phyloP scores from a whole-genome alignment of 2,888 invertebrate genomes.

The Zootermopsis nevadensis region DNA sequence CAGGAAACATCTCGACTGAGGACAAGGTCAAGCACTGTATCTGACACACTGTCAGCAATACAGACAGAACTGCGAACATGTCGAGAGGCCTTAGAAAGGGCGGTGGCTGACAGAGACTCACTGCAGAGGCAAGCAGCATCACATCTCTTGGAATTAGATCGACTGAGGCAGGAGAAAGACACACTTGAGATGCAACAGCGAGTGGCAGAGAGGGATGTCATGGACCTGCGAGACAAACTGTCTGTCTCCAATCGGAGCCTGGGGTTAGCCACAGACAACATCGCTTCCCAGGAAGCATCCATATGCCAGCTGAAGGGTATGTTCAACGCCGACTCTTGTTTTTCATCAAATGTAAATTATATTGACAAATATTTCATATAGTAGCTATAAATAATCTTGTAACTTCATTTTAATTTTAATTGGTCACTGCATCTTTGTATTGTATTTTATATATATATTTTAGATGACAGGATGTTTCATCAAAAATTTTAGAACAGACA shows the following conservation, averaged over 20 bases:
- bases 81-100: constrained; percentile 74
- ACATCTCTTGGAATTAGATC: constrained; percentile 77
- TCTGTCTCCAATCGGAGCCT: constrained; percentile 73
- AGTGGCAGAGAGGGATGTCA: constrained; percentile 78
- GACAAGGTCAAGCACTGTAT: constrained; percentile 65
- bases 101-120: constrained; percentile 77
- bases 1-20: constrained; percentile 72
- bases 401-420: too few species aligned
- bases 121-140: constrained; percentile 78
- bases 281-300: constrained; percentile 75
- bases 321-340: neutral
- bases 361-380: too few species aligned
- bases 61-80: constrained; percentile 76
- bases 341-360: neutral
- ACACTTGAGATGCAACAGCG: constrained; percentile 78
- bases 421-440: too few species aligned
- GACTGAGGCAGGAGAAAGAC: constrained; percentile 82
- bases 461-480: too few species aligned
- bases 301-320: constrained; percentile 77
- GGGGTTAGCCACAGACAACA: constrained; percentile 74
- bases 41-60: constrained; percentile 70
- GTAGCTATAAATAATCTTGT: too few species aligned
- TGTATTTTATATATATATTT: too few species aligned
- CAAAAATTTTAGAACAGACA: too few species aligned
- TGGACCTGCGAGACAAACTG: constrained; percentile 75